Conservation (phyloP, 2,113 vertebrate species). For the Pseudopipra pipra region DNA sequence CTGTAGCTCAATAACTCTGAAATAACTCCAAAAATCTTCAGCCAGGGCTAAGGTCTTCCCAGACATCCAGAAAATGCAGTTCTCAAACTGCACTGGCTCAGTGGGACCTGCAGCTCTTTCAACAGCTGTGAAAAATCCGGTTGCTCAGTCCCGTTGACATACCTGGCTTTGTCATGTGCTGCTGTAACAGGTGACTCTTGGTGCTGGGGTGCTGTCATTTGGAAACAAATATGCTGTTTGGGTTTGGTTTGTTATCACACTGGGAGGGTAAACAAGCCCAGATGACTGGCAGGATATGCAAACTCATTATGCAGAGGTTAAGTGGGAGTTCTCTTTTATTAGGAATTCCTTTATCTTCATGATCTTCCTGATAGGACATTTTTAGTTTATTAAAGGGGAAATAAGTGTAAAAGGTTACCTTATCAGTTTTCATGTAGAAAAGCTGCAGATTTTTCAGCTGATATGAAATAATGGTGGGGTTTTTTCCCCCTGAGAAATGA, state of each 20-base stretch:
- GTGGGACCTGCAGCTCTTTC: background rate
- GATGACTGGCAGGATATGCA: constrained; percentile 7
- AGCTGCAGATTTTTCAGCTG: background rate
- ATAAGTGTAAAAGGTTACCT: background rate
- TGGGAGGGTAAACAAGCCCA: background rate
- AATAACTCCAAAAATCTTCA: background rate
- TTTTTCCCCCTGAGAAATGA: background rate
- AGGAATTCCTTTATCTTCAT: background rate
- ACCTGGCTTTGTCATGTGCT: background rate
- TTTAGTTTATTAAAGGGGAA: background rate
- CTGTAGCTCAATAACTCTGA: background rate
- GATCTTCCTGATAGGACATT: background rate
- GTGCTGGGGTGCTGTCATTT: background rate
- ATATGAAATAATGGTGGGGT: background rate
- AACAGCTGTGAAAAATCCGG: background rate
- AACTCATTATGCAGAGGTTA: background rate
- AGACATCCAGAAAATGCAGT: background rate
- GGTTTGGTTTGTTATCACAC: constrained; percentile 20
- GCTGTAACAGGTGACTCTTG: background rate
- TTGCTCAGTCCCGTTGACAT: background rate
- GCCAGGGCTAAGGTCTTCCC: background rate
- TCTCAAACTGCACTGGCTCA: background rate
- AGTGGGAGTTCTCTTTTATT: background rate
- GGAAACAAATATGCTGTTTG: background rate
- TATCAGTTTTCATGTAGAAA: background rate